phyloP scores from a whole-genome alignment of 1,140 invertebrate genomes.

The Belonocnema kinseyi region DNA sequence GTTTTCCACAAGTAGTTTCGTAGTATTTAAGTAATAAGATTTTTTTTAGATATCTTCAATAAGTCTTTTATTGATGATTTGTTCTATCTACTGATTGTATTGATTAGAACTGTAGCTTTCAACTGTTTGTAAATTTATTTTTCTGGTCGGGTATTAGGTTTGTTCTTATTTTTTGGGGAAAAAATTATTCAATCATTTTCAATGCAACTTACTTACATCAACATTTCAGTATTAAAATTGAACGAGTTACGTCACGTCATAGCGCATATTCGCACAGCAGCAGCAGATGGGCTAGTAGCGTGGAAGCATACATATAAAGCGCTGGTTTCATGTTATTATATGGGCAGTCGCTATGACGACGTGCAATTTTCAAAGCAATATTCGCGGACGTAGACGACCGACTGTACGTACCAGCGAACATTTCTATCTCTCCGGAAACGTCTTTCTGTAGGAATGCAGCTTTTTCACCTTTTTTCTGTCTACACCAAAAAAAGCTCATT shows the following conservation, averaged over 20 bases:
- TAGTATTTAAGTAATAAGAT: too few species aligned
- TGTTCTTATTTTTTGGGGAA: too few species aligned
- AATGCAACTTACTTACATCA: background rate
- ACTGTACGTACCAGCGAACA: constrained; percentile 6
- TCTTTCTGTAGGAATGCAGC: constrained; percentile 34
- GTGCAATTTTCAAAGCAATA: constrained; percentile 41
- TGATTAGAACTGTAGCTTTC: too few species aligned
- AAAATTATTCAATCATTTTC: background rate
- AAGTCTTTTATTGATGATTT: too few species aligned
- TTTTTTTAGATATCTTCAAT: too few species aligned
- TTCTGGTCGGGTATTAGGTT: too few species aligned
- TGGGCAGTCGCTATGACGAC: constrained; percentile 28
- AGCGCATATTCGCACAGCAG: background rate
- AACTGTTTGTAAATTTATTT: too few species aligned
- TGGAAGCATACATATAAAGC: constrained; percentile 30
- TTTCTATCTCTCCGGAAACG: constrained; percentile 35
- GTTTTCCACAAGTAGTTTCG: too few species aligned
- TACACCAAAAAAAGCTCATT: constrained; percentile 21
- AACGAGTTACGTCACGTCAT: constrained; percentile 11
- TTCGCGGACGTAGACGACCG: constrained; percentile 33
- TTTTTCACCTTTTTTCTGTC: constrained; percentile 23
- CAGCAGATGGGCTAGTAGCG: constrained; percentile 3
- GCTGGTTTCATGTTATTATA: constrained; percentile 28
- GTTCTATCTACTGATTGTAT: too few species aligned
- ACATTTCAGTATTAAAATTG: constrained; percentile 15